phyloP scores from a whole-genome alignment of 2,113 vertebrate species.

The Nerophis lumbriciformis region DNA sequence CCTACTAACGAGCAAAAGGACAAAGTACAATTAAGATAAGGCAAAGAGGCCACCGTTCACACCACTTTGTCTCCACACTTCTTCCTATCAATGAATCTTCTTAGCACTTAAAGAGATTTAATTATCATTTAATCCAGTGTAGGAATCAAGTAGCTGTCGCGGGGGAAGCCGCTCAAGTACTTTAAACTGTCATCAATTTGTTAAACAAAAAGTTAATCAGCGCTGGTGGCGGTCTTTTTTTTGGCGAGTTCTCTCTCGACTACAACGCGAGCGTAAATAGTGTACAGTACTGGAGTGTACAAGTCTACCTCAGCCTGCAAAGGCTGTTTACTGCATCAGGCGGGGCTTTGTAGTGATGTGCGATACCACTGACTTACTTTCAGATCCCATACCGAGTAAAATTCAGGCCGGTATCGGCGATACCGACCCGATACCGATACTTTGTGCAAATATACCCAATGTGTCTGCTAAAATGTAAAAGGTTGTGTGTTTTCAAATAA shows the following conservation, averaged over 20 bases:
- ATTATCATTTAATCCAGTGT: background rate
- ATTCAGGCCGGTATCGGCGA: no score
- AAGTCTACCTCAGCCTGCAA: no score
- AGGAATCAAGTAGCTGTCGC: slow-evolving; percentile 1
- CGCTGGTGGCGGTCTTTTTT: background rate
- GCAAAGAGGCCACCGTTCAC: background rate
- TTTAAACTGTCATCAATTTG: slow-evolving; percentile 4
- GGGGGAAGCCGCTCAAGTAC: background rate
- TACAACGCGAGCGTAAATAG: background rate
- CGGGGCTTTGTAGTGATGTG: no score
- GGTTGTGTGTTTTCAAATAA: no score
- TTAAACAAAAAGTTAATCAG: background rate
- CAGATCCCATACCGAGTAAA: no score
- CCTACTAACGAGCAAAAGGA: background rate
- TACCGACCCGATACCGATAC: no score
- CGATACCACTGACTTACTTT: no score
- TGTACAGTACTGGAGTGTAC: background rate
- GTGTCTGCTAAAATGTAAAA: no score
- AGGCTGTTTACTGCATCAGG: no score
- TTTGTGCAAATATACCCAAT: no score
- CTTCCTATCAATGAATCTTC: background rate
- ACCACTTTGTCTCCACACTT: background rate
- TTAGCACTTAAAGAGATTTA: background rate
- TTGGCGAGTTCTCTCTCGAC: background rate
- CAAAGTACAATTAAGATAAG: background rate